Conservation (phyloP, 2,888 invertebrate genomes). For the Gastracanthus pulcherrimus region DNA sequence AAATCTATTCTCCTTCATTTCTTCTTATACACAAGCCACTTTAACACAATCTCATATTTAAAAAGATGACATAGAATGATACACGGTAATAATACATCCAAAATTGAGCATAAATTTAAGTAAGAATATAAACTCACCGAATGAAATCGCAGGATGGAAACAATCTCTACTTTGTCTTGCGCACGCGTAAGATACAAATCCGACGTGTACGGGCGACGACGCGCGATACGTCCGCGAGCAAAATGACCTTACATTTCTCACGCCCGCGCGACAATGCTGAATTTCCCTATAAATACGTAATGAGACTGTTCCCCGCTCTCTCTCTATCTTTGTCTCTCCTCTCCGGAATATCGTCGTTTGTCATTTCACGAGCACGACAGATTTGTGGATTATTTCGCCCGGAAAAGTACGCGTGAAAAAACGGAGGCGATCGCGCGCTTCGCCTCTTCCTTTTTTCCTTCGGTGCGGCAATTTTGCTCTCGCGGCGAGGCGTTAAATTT, state of each 20-base stretch:
- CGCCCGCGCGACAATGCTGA: neutral
- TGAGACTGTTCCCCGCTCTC: neutral
- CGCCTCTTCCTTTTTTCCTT: conserved; percentile 7
- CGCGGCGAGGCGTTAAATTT: conserved; percentile 3
- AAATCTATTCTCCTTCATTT: no score
- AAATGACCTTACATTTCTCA: conserved; percentile 10
- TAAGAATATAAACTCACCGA: no score
- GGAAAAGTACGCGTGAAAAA: neutral
- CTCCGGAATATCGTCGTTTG: conserved; percentile 10
- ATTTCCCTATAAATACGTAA: conserved; percentile 39
- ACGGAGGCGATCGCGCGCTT: no score
- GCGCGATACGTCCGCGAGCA: neutral
- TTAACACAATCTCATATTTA: no score
- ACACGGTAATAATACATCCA: neutral
- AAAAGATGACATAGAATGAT: no score
- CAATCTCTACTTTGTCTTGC: no score
- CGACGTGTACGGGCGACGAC: neutral
- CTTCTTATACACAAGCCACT: no score
- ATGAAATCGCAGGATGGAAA: neutral
- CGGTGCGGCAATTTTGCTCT: neutral
- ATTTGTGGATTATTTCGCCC: neutral
- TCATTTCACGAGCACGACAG: no score
- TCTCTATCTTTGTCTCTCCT: no score
- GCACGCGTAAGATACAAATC: conserved; percentile 41
- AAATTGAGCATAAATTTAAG: conserved; percentile 24